These are phyloP conservation scores for Callionymus lyra DNA, from an alignment of 2,113 vertebrate genomes.

Conservation along the genomic window DNA sequence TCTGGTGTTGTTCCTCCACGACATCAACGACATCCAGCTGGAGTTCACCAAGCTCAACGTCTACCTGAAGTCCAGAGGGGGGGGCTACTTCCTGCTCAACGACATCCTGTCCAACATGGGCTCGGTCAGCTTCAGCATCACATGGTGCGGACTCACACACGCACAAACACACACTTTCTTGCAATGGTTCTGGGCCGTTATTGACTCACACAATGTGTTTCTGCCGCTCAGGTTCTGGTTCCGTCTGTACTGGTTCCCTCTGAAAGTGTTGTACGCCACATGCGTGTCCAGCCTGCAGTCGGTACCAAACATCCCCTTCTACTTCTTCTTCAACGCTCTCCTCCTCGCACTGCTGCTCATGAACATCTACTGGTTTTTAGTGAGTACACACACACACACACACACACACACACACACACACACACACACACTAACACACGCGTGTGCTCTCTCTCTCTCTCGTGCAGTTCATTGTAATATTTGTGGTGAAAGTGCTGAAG, in stretches of 20 bases:
- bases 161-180: neutral
- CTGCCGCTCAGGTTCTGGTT: conserved; percentile 86
- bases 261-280: conserved; percentile 89
- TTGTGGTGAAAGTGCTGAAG: conserved; percentile 84
- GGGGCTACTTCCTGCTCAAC: conserved; percentile 70
- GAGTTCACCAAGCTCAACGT: conserved; percentile 96
- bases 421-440: neutral
- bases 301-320: conserved; percentile 87
- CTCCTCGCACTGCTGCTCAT: conserved; percentile 82
- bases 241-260: conserved; percentile 96
- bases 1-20: conserved; percentile 90
- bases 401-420: neutral
- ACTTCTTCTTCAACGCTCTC: conserved; percentile 94
- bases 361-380: conserved; percentile 99
- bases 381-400: conserved; percentile 55
- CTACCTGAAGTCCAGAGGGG: conserved; percentile 85
- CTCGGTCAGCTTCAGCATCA: conserved; percentile 81
- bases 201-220: neutral
- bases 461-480: conserved; percentile 82
- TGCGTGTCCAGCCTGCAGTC: conserved; percentile 78
- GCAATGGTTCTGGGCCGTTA: neutral
- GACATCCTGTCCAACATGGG: conserved; percentile 77
- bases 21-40: conserved; percentile 83
- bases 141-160: conserved; percentile 70
- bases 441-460: neutral